These are phyloP conservation scores for Eumaeus atala DNA, from an alignment of 1,140 invertebrate genomes.

Conservation along the genomic window DNA sequence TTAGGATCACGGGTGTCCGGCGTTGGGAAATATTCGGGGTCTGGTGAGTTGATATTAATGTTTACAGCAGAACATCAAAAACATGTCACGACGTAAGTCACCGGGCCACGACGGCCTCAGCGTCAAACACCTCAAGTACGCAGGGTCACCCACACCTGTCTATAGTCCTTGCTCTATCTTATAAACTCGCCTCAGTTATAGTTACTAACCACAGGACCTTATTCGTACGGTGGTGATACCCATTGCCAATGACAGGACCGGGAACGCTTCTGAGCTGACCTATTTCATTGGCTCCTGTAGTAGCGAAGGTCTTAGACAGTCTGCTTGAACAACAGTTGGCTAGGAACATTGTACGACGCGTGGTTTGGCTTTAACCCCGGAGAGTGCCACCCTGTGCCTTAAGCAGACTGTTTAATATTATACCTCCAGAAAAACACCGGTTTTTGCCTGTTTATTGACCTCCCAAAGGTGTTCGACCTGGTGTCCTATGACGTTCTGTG, in stretches of 20 bases:
- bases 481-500: conserved; percentile 17
- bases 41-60: not conserved
- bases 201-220: not conserved
- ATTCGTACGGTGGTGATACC: conserved; percentile 5
- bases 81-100: not conserved
- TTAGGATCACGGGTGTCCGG: not conserved
- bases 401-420: conserved; percentile 2
- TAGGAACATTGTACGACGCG: not conserved
- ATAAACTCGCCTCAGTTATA: not conserved
- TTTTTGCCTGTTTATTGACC: conserved; percentile 16
- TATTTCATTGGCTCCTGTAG: not conserved
- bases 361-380: not conserved
- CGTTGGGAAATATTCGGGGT: not conserved
- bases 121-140: not conserved
- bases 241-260: conserved; percentile 6
- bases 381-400: not conserved
- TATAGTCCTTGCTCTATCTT: not conserved
- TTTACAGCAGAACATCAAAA: not conserved
- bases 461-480: conserved; percentile 20
- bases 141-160: not conserved
- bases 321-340: not conserved
- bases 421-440: not conserved
- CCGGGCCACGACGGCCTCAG: conserved; percentile 3
- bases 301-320: not conserved
- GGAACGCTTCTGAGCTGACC: not conserved